Conservation (phyloP, 2,888 invertebrate genomes). For the Zonitis immaculata region DNA sequence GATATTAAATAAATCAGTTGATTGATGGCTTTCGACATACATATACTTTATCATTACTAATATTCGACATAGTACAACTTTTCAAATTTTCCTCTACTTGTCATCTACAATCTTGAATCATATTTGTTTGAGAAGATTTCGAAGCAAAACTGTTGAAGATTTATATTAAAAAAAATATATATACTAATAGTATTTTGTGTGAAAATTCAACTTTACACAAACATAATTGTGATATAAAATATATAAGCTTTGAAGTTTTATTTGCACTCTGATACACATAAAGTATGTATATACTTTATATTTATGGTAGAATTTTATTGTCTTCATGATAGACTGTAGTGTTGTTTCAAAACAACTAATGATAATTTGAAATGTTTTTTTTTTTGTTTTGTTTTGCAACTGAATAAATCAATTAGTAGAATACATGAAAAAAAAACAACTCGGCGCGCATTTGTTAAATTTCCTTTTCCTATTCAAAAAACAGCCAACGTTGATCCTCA, state of each 20-base stretch:
- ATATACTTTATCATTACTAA: constrained; percentile 32
- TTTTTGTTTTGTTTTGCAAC: too few relatives aligned
- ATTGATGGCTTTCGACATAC: constrained; percentile 30
- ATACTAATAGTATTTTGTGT: neutral
- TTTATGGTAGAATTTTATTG: too few relatives aligned
- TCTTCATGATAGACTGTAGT: too few relatives aligned
- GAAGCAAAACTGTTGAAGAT: too few relatives aligned
- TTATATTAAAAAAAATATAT: too few relatives aligned
- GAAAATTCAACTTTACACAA: constrained; percentile 4
- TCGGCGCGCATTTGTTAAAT: neutral
- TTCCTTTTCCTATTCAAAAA: neutral
- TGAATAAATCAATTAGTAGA: too few relatives aligned
- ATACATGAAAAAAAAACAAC: too few relatives aligned
- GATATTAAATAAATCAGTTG: constrained; percentile 30
- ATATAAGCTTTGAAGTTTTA: neutral
- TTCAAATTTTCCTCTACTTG: constrained; percentile 7
- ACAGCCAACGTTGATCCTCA: neutral
- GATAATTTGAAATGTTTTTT: too few relatives aligned
- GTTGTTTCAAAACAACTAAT: too few relatives aligned
- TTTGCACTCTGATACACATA: too few relatives aligned
- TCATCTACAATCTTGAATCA: neutral
- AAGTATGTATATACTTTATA: too few relatives aligned
- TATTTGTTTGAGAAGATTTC: too few relatives aligned
- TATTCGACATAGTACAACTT: constrained; percentile 25
- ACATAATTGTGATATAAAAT: constrained; percentile 16